These are phyloP conservation scores for Orthonychiurus folsomi DNA, from an alignment of 2,888 invertebrate species.

Conservation along the genomic window DNA sequence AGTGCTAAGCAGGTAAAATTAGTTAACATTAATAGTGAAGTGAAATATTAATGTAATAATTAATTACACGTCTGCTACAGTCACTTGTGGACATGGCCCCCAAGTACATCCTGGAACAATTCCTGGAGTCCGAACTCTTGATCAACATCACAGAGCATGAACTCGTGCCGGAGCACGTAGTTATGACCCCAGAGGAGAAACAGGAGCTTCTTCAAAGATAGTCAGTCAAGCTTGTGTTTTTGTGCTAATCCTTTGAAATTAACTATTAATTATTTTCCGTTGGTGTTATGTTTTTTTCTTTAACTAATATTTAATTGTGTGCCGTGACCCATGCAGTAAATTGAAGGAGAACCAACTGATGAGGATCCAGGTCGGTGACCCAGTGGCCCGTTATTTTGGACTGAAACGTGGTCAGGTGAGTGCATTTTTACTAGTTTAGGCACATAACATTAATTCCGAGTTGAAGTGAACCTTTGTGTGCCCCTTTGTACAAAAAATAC, in stretches of 20 bases:
- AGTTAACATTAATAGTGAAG: too few relatives aligned
- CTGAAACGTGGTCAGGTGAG: conserved; percentile 88
- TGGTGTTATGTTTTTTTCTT: background rate
- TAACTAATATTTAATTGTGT: background rate
- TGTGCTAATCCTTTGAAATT: conserved; percentile 5
- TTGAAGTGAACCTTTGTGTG: too few relatives aligned
- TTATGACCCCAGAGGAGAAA: conserved; percentile 96
- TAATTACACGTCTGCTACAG: conserved; percentile 47
- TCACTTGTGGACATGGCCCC: conserved; percentile 97
- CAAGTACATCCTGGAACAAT: conserved; percentile 95
- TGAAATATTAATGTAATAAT: background rate
- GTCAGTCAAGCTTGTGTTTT: conserved; percentile 48
- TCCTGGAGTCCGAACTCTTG: conserved; percentile 84
- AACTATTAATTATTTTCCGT: conserved; percentile 8
- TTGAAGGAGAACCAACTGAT: conserved; percentile 97
- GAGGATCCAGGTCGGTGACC: conserved; percentile 97
- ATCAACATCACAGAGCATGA: conserved; percentile 98
- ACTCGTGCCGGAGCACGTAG: conserved; percentile 96
- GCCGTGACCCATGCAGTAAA: too few relatives aligned
- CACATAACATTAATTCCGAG: too few relatives aligned
- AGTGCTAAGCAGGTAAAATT: conserved; percentile 70
- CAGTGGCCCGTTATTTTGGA: conserved; percentile 96
- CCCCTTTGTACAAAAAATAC: too few relatives aligned
- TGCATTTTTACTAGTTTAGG: conserved; percentile 1
- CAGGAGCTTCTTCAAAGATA: conserved; percentile 88